Percentiles rank a stretch among this genome's conserved stretches.
These are phyloP conservation scores for Leistus spinibarbis DNA, from an alignment of 2,888 invertebrate genomes.

Conservation along the genomic window DNA sequence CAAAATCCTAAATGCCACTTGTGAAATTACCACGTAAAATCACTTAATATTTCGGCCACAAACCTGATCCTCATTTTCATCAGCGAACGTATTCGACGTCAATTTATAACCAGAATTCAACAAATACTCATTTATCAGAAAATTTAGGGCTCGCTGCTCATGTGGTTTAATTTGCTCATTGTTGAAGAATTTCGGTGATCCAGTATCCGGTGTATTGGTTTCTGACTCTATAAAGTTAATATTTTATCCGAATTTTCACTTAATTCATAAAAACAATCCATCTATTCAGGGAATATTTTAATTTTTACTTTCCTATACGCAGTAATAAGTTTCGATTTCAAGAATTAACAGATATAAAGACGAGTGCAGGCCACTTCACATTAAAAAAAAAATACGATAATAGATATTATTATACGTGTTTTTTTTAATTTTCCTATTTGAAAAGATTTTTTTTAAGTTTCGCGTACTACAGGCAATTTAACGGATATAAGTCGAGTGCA, in stretches of 20 bases:
- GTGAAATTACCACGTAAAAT: neutral
- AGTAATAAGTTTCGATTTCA: too few relatives aligned
- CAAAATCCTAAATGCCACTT: slow-evolving; percentile 69
- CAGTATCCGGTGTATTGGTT: slow-evolving; percentile 59
- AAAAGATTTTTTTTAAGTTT: too few relatives aligned
- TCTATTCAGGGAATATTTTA: too few relatives aligned
- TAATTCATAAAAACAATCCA: slow-evolving; percentile 4
- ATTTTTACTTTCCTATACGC: too few relatives aligned
- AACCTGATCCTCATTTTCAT: slow-evolving; percentile 90
- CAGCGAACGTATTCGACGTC: slow-evolving; percentile 88
- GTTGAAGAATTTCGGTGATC: slow-evolving; percentile 53
- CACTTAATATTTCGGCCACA: too few relatives aligned
- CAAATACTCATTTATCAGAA: slow-evolving; percentile 85
- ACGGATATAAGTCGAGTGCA: too few relatives aligned
- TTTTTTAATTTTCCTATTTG: too few relatives aligned
- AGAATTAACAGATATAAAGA: too few relatives aligned
- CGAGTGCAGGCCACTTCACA: too few relatives aligned
- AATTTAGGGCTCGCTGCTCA: slow-evolving; percentile 83
- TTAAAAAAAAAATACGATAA: too few relatives aligned
- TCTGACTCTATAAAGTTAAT: slow-evolving; percentile 58
- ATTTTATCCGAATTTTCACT: neutral
- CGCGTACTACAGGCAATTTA: too few relatives aligned
- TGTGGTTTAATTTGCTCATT: slow-evolving; percentile 72
- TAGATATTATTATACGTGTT: too few relatives aligned
- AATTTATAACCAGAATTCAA: slow-evolving; percentile 80